Evolutionary conservation across 2,797 vertebrate genomes (phyloP), one percentile per base, ranked within the genome.

Genomic region (Thripadectes ignobilis): DNA sequence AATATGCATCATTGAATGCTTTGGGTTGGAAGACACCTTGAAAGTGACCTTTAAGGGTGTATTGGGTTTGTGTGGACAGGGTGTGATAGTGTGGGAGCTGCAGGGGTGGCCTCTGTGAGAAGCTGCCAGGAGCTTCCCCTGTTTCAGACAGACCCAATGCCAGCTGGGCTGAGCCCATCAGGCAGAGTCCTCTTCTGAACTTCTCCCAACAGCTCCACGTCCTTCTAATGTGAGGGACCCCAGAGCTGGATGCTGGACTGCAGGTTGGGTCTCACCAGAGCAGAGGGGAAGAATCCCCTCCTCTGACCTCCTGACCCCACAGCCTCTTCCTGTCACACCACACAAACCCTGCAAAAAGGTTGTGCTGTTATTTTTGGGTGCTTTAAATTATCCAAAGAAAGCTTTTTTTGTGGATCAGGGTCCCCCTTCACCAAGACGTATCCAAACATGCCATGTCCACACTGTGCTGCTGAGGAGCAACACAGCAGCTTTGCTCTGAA

Each of bases 401-500:
- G 9, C 12, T 71, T 32, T 3, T 74, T 75, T 34, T 63, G 48
- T 41, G 39, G 36, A 15, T 43, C 1, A 8, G 51, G n/a, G 6
- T 26, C 21, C 24, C 17, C 36, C n/a, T 67, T 75, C 36, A 36
- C 29, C 16, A 49, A 26, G n/a, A 48, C 12, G 16, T 21, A 48
- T 30, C 55, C 71, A 57, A 79, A 49, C 8, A 32, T 22, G 34
- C 10, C 2, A 2, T 14, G 39, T 39, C n/a, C 29, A 32, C 22
- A 3, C 19, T 30, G 46, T n/a, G 62, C 41, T 74, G 29, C 48
- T 79, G 21, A 23, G 63, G 54, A 67, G 29, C 46, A 61, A 43
- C 0, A 0, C 4, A 36, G 26, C 57, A 71, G 32, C 54, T 84
- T 48, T 59, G 29, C 58, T 19, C 19, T 5, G 32, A 45, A 72